Evolutionary conservation across 2,797 vertebrate genomes (phyloP).

Genomic region (Lithobates sylvaticus): DNA sequence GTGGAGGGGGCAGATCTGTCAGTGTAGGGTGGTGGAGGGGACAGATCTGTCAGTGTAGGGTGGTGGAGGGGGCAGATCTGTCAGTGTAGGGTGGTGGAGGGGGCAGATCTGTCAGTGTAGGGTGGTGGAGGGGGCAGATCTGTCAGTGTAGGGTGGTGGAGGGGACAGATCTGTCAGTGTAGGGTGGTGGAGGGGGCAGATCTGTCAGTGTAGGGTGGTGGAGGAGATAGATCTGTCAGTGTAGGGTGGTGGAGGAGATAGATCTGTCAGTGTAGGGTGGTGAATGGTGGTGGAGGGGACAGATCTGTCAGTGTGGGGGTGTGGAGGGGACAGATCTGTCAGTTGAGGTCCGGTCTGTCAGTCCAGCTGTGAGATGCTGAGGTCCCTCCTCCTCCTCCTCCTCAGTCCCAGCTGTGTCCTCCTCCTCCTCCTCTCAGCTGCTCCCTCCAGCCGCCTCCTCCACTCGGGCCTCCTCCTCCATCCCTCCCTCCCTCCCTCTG

Average conservation of each 20-base stretch:
- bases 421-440: constrained; percentile 67
- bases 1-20: too few species aligned
- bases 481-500: constrained; percentile 63
- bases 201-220: too few species aligned
- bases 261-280: neutral
- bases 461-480: constrained; percentile 69
- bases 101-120: too few species aligned
- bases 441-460: constrained; percentile 68
- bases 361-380: constrained; percentile 73
- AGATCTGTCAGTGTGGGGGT: neutral
- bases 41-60: too few species aligned
- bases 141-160: too few species aligned
- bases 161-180: too few species aligned
- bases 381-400: constrained; percentile 77
- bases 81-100: neutral
- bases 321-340: too few species aligned
- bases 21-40: too few species aligned
- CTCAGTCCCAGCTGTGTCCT: constrained; percentile 80
- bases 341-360: constrained; percentile 15
- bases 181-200: too few species aligned
- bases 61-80: too few species aligned
- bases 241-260: too few species aligned
- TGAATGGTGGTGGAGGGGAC: accelerated
- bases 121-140: too few species aligned
- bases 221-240: neutral